Evolutionary conservation across 1,140 invertebrate genomes (phyloP), one percentile per base, ranked within the genome.

Genomic region (Tigriopus japonicus): DNA sequence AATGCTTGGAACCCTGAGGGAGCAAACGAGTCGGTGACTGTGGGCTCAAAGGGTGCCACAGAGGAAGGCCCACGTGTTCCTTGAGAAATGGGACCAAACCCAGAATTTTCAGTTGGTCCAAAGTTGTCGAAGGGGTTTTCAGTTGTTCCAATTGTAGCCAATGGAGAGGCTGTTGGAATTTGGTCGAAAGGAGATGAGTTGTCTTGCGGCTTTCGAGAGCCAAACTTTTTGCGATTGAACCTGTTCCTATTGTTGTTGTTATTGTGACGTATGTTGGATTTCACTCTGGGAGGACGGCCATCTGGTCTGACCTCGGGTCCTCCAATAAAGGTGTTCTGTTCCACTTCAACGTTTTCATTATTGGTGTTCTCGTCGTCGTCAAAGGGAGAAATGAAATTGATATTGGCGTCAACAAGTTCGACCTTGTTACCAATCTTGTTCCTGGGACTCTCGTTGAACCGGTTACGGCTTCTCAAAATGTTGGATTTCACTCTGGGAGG

Each of bases 301-400:
- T 61, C 59, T 5, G 59, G 59, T 15, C 51, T 54, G 14, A 61
- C 59, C 15, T 61, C 59, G 15, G 59, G 59, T 15, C 59, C 59
- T 41, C 15, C 17, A 21, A 15, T 49, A 6, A 49, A 21, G 3
- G 15, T 40, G 21, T 49, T 49, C n/a, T 17, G 45, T 10, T 49
- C 45, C n/a, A 49, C 45, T 49, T 49, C 5, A 49, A 17, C n/a
- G 10, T 49, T 21, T 21, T 17, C 45, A 35, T 35, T 35, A 35
- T 35, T 35, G 28, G 28, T 35, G 21, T 23, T 23, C 14, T 41
- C 15, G 5, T 41, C 13, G 3, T 58, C 40, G n/a, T 58, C 55
- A 5, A 41, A 2, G 17, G 55, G 55, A 41, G 23, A 15, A 42
- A 41, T 41, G 42, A 58, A 58, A 28, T 58, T 58, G 17, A 54